phyloP scores from a whole-genome alignment of 1,140 invertebrate species.

The Dysdera silvatica region DNA sequence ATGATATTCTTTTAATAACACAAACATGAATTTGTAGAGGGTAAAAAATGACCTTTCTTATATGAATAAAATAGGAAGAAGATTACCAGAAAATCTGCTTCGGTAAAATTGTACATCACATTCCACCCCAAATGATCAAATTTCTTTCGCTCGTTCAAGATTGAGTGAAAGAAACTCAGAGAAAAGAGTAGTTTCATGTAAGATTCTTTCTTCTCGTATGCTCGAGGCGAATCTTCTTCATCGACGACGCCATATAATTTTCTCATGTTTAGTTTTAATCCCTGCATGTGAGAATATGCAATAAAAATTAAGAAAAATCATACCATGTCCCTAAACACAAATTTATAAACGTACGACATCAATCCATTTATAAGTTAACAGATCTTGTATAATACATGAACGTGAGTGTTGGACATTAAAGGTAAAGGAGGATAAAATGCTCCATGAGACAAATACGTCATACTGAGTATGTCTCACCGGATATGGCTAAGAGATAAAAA shows the following conservation, averaged over 20 bases:
- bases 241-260: conserved; percentile 44
- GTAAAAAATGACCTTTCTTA: background rate
- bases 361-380: too few species aligned
- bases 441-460: too few species aligned
- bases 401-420: too few species aligned
- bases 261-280: conserved; percentile 47
- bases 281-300: conserved; percentile 40
- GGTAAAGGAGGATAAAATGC: too few species aligned
- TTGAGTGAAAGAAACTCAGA: conserved; percentile 48
- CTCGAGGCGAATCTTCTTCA: conserved; percentile 42
- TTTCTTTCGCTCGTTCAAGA: conserved; percentile 47
- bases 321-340: too few species aligned
- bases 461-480: too few species aligned
- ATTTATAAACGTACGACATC: too few species aligned
- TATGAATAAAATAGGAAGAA: conserved; percentile 1
- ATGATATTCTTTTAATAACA: too few species aligned
- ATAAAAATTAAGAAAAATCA: too few species aligned
- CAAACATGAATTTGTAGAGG: too few species aligned
- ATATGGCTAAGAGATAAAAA: too few species aligned
- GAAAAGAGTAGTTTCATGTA: conserved; percentile 47
- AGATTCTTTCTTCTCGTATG: conserved; percentile 44
- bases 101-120: conserved; percentile 64
- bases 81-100: conserved; percentile 74
- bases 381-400: too few species aligned
- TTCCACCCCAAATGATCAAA: conserved; percentile 50